Base-by-base conservation (phyloP, 2,888 invertebrate species). In the Synergus japonicus region DNA sequence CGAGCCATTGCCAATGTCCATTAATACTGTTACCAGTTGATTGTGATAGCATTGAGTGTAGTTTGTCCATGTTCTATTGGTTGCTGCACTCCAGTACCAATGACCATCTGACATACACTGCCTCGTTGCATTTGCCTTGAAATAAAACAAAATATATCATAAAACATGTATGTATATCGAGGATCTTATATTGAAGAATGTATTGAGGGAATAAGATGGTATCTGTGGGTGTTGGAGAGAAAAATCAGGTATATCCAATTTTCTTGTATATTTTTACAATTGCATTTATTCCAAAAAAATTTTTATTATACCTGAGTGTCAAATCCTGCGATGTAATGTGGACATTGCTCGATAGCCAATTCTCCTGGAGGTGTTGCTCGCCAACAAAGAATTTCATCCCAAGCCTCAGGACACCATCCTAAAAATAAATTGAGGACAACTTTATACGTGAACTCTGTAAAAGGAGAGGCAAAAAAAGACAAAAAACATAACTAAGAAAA, bases 301-400 rank as follows among this genome's bases (percentile, higher is more conserved):
- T 66, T 66, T 7, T 4, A 43, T n/a, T n/a, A 2, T 73, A 64
- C n/a, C 44, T 64, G 65, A 65, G 83, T 79, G 80, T 91, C 88
- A 81, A 94, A 94, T 82, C 94, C 94, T 54, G 92, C 90, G 73
- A 95, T 92, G 87, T 94, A 94, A 65, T 90, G 87, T 1, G 94
- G 94, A 86, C 95, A 95, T 1, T 90, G 85, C 65, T 91, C 89
- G 22, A 90, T 87, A 10, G 93, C 92, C 76, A 92, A 83, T 15
- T 92, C 91, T 37, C 93, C 93, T 2, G 93, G 92, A 22, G 91
- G 87, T 0, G 94, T 93, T 43, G 92, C 91, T 1, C 93, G 93
- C 95, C 95, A 95, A 86, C 95, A 95, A 22, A 93, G 85, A 79
- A 94, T 92, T 1, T 91, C 90, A 84, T 95, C 95, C 93, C 94